Evolutionary conservation across 2,888 invertebrate genomes (phyloP), one percentile per base, ranked within the genome.

Genomic region (Drosophila colorata): DNA sequence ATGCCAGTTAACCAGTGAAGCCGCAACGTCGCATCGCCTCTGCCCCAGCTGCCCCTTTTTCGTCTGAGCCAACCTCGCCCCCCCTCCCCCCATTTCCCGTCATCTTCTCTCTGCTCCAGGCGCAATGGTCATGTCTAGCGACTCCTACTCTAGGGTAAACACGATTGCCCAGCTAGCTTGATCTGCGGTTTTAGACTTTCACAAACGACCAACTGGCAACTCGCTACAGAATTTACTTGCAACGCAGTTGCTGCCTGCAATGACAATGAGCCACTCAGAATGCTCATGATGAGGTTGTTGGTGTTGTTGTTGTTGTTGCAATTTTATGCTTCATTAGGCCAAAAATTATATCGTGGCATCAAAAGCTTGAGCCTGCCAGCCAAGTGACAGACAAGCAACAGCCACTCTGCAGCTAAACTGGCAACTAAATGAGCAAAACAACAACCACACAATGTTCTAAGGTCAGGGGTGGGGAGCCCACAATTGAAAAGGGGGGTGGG

Each of bases 321-420:
- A 85, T 87, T 87, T 76, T 80, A 81, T 85, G 90, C 88, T 87
- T 89, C 87, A 87, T 87, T 89, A 89, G 73, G 89, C 79, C 73
- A 76, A 70, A 84, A 81, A 88, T 84, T 78, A 81, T 79, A 79
- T 84, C 67, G 80, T 72, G 67, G 82, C 71, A 63, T 74, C 72
- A 72, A 78, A 74, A 66, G 43, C 43, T 18, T 57, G 41, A 52
- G 13, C 33, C 77, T 68, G 67, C 59, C 55, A 73, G 40, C 61
- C 63, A 69, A 78, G 74, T 78, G 81, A 81, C 71, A 74, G 82
- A 79, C 78, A 78, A 47, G 55, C 66, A 78, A 74, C 72, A 76
- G 77, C 57, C 72, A 76, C 66, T 74, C 75, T 60, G 53, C 46
- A 64, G 66, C 70, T 76, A 78, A 76, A 76, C 76, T 76, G 79